Conservation (phyloP, 2,888 invertebrate species). For the Incurvaria masculella region DNA sequence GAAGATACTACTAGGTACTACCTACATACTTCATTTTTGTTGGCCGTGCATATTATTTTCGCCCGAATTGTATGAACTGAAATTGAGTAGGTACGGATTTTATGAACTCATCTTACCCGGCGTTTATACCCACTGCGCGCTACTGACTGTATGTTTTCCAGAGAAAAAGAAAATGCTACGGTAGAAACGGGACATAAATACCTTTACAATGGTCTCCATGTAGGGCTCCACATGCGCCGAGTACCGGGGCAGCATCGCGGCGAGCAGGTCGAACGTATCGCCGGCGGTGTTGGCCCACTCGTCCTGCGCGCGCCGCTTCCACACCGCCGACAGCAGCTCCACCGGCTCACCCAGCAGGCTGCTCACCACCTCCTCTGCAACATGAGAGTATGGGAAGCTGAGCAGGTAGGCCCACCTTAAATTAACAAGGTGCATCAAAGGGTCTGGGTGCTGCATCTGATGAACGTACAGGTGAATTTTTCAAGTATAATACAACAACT, state of each 20-base stretch:
- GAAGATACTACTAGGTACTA: too few species aligned
- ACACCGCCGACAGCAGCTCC: constrained; percentile 21
- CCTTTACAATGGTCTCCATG: constrained; percentile 25
- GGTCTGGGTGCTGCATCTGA: too few species aligned
- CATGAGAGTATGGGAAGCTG: constrained; percentile 2
- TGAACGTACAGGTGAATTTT: background rate
- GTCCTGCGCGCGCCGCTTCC: constrained; percentile 16
- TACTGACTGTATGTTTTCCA: too few species aligned
- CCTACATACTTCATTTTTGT: too few species aligned
- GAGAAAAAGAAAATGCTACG: constrained; percentile 3
- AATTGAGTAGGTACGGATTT: too few species aligned
- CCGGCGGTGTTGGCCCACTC: constrained; percentile 24
- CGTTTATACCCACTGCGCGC: too few species aligned
- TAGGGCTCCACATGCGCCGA: constrained; percentile 18
- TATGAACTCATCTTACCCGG: too few species aligned
- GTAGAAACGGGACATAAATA: constrained; percentile 12
- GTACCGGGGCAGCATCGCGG: constrained; percentile 20
- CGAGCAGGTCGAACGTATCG: constrained; percentile 27
- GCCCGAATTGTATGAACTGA: too few species aligned
- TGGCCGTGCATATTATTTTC: too few species aligned
- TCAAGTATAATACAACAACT: background rate
- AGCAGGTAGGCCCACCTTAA: background rate
- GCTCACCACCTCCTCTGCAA: constrained; percentile 31
- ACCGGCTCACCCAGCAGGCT: constrained; percentile 29
- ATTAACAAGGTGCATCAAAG: too few species aligned